Base-by-base conservation (phyloP, 2,797 vertebrate genomes). In the Acridotheres tristis region DNA sequence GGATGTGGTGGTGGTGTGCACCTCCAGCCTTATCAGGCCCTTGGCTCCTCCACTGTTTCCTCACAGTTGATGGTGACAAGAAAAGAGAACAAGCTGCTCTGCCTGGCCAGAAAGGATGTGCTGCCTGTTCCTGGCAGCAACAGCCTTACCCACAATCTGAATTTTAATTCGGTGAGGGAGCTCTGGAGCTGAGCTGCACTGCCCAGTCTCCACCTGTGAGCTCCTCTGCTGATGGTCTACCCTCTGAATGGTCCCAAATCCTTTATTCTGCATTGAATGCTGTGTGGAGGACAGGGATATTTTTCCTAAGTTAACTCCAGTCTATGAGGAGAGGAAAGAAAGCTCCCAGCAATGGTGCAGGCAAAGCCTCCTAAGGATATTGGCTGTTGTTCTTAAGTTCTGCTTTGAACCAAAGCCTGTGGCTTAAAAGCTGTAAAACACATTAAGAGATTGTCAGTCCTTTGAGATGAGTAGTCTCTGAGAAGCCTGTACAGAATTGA, bases 371-470 rank as follows among this genome's bases (percentile, higher is more conserved):
- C 4, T 15, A 5, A 76, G 22, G 66, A 11, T 55, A 10, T 79
- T 62, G 34, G 61, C 55, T 66, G 50, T 47, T 85, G 48, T 72
- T 85, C 32, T 14, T 27, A 48, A 77, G 47, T 47, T 89, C 81
- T 94, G 68, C 84, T 90, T 89, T 90, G 84, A 72, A 83, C 53
- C 25, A 40, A 63, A 94, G 79, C 14, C 25, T 17, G n/a, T 54
- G 72, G 29, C 81, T 85, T 92, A 90, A 50, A 82, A 95, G 67
- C 81, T 89, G 30, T 67, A 45, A 85, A 87, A 71, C n/a, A 18
- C 23, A 53, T 82, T 34, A 59, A 59, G 45, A 82, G 30, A 9
- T 17, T 59, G n/a, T 38, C 80, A 68, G 65, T 74, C 72, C 47
- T 72, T 61, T 51, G 78, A 73, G 81, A 48, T 71, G 45, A 16